Evolutionary conservation across 1,140 invertebrate species (phyloP).

Genomic region (Helicoverpa zea): DNA sequence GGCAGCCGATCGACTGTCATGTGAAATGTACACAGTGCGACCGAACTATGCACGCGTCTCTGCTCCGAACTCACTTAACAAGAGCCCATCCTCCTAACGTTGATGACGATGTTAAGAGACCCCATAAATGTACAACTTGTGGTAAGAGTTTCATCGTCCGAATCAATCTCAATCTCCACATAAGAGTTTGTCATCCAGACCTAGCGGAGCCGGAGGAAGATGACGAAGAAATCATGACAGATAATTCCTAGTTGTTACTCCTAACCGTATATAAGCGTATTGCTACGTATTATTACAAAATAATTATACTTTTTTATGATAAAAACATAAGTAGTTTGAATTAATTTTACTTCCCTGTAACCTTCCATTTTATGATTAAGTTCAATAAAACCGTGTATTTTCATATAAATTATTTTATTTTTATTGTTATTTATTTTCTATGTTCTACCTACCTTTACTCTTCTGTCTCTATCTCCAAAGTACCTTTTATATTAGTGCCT

Average conservation of each 20-base stretch:
- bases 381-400: slow-evolving; percentile 27
- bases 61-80: slow-evolving; percentile 76
- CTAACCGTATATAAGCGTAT: slow-evolving; percentile 56
- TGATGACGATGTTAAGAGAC: slow-evolving; percentile 80
- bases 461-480: too few species aligned
- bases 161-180: slow-evolving; percentile 82
- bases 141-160: slow-evolving; percentile 83
- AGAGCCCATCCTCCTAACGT: slow-evolving; percentile 73
- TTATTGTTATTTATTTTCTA: too few species aligned
- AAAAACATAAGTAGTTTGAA: slow-evolving; percentile 45
- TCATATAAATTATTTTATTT: slow-evolving; percentile 22
- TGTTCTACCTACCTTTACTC: too few species aligned
- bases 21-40: slow-evolving; percentile 82
- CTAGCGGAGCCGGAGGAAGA: slow-evolving; percentile 80
- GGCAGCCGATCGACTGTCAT: slow-evolving; percentile 79
- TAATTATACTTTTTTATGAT: slow-evolving; percentile 82
- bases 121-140: slow-evolving; percentile 80
- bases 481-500: too few species aligned
- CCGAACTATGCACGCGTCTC: slow-evolving; percentile 78
- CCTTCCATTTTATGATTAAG: slow-evolving; percentile 15
- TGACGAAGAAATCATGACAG: slow-evolving; percentile 82
- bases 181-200: slow-evolving; percentile 81
- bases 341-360: slow-evolving; percentile 20
- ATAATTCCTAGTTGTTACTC: slow-evolving; percentile 74
- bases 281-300: slow-evolving; percentile 73